Conservation (phyloP, 2,888 invertebrate genomes). For the Eilema depressum region DNA sequence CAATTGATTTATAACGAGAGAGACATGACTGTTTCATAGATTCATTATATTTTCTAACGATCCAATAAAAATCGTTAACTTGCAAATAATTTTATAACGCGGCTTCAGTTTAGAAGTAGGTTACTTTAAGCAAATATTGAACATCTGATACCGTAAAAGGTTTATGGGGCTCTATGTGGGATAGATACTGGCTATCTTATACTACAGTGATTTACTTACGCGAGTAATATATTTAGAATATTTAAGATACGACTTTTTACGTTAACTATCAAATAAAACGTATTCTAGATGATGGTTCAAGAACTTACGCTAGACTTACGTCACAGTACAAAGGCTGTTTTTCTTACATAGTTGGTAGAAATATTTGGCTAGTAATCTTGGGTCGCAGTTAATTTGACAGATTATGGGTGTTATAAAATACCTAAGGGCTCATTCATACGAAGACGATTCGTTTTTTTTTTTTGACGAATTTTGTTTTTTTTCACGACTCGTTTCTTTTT, state of each 20-base stretch:
- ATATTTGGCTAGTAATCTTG: no score
- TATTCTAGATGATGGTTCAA: neutral
- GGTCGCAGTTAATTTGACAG: no score
- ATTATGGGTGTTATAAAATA: no score
- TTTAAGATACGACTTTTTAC: neutral
- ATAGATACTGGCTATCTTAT: neutral
- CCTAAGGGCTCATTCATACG: no score
- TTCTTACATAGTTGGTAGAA: neutral
- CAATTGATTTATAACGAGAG: conserved; percentile 1
- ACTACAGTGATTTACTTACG: neutral
- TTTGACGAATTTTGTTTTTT: no score
- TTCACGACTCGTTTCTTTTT: no score
- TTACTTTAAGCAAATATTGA: conserved; percentile 6
- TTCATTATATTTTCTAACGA: no score
- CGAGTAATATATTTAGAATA: neutral
- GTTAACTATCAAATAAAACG: neutral
- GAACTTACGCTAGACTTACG: neutral
- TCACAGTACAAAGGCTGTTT: neutral
- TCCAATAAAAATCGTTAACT: neutral
- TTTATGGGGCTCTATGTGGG: conserved; percentile 5
- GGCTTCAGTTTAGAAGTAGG: conserved; percentile 10
- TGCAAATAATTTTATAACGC: neutral
- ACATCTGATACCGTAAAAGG: neutral
- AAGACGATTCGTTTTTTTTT: no score
- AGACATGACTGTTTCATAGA: neutral